Conservation (phyloP, 2,888 invertebrate species). For the Clanis bilineata region DNA sequence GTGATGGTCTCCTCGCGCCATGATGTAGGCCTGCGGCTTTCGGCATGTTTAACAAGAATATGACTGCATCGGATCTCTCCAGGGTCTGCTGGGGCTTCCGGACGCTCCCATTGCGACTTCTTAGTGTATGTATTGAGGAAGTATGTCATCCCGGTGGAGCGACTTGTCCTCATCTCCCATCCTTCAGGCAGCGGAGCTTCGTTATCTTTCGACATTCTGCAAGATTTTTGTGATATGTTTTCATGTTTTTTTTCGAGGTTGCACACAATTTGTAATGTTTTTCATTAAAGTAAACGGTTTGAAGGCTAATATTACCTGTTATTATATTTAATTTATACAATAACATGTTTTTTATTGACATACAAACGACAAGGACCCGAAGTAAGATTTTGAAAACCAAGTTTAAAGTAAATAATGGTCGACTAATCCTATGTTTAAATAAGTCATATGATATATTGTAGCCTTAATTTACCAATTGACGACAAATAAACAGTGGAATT, state of each 20-base stretch:
- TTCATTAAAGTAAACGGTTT: background rate
- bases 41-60: slow-evolving; percentile 95
- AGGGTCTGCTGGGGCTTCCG: slow-evolving; percentile 91
- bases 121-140: slow-evolving; percentile 97
- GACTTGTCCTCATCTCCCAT: slow-evolving; percentile 95
- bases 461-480: background rate
- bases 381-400: too few species aligned
- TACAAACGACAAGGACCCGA: too few species aligned
- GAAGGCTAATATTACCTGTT: background rate
- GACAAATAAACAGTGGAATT: background rate
- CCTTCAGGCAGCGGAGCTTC: slow-evolving; percentile 89
- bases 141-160: slow-evolving; percentile 95
- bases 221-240: slow-evolving; percentile 43
- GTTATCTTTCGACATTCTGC: slow-evolving; percentile 59
- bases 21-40: slow-evolving; percentile 96
- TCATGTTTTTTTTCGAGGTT: background rate
- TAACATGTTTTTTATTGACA: too few species aligned
- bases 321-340: too few species aligned
- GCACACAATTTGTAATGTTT: background rate
- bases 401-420: too few species aligned
- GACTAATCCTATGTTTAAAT: too few species aligned
- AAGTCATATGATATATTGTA: too few species aligned
- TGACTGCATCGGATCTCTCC: slow-evolving; percentile 94
- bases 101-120: slow-evolving; percentile 98
- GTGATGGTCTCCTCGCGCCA: slow-evolving; percentile 98